phyloP scores from a whole-genome alignment of 2,888 invertebrate species.

The Noctua janthina region DNA sequence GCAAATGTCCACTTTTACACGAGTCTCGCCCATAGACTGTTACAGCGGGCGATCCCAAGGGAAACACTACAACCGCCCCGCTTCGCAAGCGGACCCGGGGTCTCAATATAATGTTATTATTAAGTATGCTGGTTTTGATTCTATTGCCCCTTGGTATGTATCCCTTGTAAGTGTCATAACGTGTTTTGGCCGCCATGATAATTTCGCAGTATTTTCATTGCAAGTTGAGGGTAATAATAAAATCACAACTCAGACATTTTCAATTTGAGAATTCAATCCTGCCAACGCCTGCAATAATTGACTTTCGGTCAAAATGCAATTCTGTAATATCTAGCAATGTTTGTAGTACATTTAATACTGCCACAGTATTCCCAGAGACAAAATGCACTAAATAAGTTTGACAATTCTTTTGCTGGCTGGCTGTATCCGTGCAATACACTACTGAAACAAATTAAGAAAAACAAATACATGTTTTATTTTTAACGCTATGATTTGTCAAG shows the following conservation, averaged over 20 bases:
- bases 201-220: constrained; percentile 5
- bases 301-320: too few species aligned
- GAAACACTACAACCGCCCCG: constrained; percentile 52
- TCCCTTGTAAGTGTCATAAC: constrained; percentile 40
- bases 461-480: neutral
- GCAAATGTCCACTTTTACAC: constrained; percentile 40
- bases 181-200: constrained; percentile 27
- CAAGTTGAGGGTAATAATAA: constrained; percentile 2
- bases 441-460: neutral
- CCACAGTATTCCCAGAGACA: neutral
- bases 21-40: constrained; percentile 30
- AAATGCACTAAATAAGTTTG: neutral
- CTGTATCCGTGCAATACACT: neutral
- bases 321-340: neutral
- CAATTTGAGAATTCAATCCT: neutral
- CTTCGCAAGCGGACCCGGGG: constrained; percentile 30
- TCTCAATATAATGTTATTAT: constrained; percentile 50
- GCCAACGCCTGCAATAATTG: too few species aligned
- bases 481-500: neutral
- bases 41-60: constrained; percentile 38
- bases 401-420: neutral
- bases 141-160: constrained; percentile 30
- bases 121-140: constrained; percentile 51
- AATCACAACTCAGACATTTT: neutral
- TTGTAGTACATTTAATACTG: neutral